These are phyloP conservation scores for Drosophila leonis DNA, from an alignment of 2,888 invertebrate species.

Conservation along the genomic window DNA sequence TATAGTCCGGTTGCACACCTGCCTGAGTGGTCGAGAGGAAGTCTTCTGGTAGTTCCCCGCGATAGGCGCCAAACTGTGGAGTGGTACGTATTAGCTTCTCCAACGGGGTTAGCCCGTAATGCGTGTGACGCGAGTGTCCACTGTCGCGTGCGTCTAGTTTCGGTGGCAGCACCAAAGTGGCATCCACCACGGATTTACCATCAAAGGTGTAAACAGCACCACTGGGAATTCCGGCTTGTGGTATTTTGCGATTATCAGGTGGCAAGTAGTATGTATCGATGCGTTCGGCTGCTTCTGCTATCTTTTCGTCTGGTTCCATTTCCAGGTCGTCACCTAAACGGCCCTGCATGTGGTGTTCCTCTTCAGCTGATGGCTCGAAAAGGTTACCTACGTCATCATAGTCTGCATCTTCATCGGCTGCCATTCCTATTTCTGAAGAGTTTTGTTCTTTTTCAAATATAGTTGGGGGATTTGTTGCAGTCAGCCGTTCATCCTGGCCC, in stretches of 20 bases:
- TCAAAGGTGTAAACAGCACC: slow-evolving; percentile 91
- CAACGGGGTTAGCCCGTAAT: slow-evolving; percentile 85
- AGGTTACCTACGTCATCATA: slow-evolving; percentile 58
- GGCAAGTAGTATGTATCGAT: slow-evolving; percentile 91
- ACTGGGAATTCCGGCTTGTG: slow-evolving; percentile 83
- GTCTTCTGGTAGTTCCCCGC: slow-evolving; percentile 89
- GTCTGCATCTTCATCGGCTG: slow-evolving; percentile 32
- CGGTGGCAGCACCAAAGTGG: slow-evolving; percentile 87
- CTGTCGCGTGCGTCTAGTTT: slow-evolving; percentile 76
- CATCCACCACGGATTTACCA: slow-evolving; percentile 90
- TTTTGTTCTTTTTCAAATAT: slow-evolving; percentile 12
- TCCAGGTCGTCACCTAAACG: slow-evolving; percentile 46
- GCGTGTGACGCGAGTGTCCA: slow-evolving; percentile 56
- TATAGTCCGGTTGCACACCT: slow-evolving; percentile 68
- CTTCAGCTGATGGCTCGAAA: slow-evolving; percentile 51
- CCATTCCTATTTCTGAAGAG: slow-evolving; percentile 21
- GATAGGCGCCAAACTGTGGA: slow-evolving; percentile 91
- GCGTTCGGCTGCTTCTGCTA: slow-evolving; percentile 88
- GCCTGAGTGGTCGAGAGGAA: slow-evolving; percentile 83
- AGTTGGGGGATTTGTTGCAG: slow-evolving; percentile 26
- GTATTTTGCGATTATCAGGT: slow-evolving; percentile 87
- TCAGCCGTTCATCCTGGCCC: slow-evolving; percentile 20
- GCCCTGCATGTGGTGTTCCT: slow-evolving; percentile 71
- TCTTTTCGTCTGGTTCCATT: slow-evolving; percentile 80
- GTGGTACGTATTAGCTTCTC: slow-evolving; percentile 88